Evolutionary conservation across 1,140 invertebrate genomes (phyloP).

Genomic region (Oreohelix idahoensis): DNA sequence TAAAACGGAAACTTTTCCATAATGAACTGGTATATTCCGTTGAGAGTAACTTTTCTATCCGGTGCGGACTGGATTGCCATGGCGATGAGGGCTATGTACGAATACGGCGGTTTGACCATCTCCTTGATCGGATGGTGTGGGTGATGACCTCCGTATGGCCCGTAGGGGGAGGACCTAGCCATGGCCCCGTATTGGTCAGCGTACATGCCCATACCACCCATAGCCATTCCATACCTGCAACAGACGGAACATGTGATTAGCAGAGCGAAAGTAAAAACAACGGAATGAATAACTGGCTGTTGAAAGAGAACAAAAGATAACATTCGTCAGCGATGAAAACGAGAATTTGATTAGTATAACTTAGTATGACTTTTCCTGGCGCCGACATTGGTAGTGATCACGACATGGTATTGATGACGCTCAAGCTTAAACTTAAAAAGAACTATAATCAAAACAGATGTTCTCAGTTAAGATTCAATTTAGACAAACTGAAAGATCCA

Average conservation of each 20-base stretch:
- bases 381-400: too few relatives aligned
- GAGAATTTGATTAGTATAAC: too few relatives aligned
- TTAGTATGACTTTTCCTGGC: too few relatives aligned
- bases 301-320: too few relatives aligned
- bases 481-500: too few relatives aligned
- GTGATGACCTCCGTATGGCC: constrained; percentile 73
- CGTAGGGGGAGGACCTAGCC: constrained; percentile 62
- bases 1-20: constrained; percentile 99
- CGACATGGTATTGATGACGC: too few relatives aligned
- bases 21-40: constrained; percentile 98
- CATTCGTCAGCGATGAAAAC: too few relatives aligned
- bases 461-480: too few relatives aligned
- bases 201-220: constrained; percentile 64
- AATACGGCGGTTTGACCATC: constrained; percentile 93
- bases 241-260: neutral
- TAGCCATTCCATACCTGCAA: constrained; percentile 57
- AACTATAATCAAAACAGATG: too few relatives aligned
- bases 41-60: constrained; percentile 94
- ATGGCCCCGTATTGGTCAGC: constrained; percentile 64
- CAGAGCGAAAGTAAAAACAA: too few relatives aligned
- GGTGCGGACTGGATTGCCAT: constrained; percentile 98
- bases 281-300: too few relatives aligned
- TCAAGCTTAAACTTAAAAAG: too few relatives aligned
- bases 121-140: constrained; percentile 66
- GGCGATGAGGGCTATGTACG: constrained; percentile 98